phyloP scores from a whole-genome alignment of 1,140 invertebrate genomes.

The Chlorops oryzae region DNA sequence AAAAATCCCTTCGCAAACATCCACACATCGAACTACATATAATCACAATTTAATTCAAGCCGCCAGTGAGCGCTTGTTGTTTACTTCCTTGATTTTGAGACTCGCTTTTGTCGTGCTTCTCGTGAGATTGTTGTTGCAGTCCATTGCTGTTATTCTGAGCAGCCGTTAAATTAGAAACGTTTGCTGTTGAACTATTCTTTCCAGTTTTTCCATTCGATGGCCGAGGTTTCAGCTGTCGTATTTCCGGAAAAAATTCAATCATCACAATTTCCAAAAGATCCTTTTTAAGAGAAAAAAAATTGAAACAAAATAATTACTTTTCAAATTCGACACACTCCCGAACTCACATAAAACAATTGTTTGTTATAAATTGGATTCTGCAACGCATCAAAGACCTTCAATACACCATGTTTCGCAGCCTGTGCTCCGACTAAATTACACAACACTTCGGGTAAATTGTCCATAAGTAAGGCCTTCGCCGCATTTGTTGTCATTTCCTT shows the following conservation, averaged over 20 bases:
- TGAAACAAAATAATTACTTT: constrained; percentile 13
- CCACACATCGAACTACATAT: too few relatives aligned
- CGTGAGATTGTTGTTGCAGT: too few relatives aligned
- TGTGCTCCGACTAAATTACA: constrained; percentile 78
- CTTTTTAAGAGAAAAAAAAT: constrained; percentile 48
- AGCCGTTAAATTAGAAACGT: background rate
- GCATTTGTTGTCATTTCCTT: constrained; percentile 54
- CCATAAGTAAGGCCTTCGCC: constrained; percentile 53
- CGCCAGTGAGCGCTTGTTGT: too few relatives aligned
- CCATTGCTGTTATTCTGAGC: too few relatives aligned
- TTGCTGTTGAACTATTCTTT: constrained; percentile 29
- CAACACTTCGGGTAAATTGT: constrained; percentile 71
- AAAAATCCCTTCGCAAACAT: too few relatives aligned
- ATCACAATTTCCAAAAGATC: constrained; percentile 68
- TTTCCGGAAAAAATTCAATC: constrained; percentile 69
- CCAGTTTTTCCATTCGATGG: constrained; percentile 19
- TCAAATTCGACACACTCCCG: constrained; percentile 13
- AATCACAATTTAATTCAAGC: too few relatives aligned
- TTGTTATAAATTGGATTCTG: constrained; percentile 84
- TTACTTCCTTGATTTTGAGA: too few relatives aligned
- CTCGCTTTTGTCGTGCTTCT: too few relatives aligned
- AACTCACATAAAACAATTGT: constrained; percentile 84
- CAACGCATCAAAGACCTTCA: constrained; percentile 80
- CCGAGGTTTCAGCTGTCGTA: constrained; percentile 45
- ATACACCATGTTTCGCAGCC: constrained; percentile 72